phyloP scores from a whole-genome alignment of 2,888 invertebrate species.

The Subacronicta megacephala region DNA sequence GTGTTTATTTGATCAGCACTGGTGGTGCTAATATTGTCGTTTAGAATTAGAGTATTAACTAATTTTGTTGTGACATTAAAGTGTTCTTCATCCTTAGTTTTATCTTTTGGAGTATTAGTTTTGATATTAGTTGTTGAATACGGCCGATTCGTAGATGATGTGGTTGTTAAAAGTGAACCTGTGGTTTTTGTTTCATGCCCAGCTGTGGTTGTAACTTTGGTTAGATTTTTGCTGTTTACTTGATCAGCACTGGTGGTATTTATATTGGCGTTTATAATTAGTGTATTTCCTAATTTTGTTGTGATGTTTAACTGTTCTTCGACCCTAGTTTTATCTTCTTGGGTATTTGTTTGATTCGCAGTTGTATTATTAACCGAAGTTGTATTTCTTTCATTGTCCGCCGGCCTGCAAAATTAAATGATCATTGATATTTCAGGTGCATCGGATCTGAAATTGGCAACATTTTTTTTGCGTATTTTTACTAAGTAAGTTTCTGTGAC shows the following conservation, averaged over 20 bases:
- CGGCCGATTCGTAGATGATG: neutral
- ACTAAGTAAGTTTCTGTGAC: too few species aligned
- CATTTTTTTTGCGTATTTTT: too few species aligned
- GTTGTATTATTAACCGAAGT: neutral
- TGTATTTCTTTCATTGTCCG: slow-evolving; percentile 49
- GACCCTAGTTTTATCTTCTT: neutral
- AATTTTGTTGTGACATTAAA: neutral
- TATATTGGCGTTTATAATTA: neutral
- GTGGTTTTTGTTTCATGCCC: slow-evolving; percentile 7
- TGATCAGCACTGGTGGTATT: neutral
- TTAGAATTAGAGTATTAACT: neutral
- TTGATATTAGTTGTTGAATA: neutral
- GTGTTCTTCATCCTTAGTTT: neutral
- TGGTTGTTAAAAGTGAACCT: neutral
- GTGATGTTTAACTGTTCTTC: neutral
- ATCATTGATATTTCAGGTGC: neutral
- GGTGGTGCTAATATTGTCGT: neutral
- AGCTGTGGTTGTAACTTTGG: neutral
- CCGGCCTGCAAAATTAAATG: slow-evolving; percentile 52
- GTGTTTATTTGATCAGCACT: neutral
- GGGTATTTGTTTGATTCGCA: neutral
- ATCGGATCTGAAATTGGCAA: neutral
- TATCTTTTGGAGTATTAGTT: neutral
- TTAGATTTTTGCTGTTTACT: neutral
- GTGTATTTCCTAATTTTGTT: neutral